Conservation (phyloP, 1,140 invertebrate species). For the Pachypsylla venusta region DNA sequence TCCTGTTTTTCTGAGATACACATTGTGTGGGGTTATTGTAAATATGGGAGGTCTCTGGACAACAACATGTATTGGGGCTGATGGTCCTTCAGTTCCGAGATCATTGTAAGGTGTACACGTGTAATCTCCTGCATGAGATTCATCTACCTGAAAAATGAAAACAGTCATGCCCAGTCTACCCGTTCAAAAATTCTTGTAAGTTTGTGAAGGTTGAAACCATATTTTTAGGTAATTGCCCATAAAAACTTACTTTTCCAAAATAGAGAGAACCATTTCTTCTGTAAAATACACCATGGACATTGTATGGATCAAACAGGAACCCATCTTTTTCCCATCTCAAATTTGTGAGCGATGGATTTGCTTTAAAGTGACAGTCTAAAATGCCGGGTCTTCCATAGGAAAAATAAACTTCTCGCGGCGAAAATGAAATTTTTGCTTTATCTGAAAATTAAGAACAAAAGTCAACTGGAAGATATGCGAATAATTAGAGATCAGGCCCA, state of each 20-base stretch:
- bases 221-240: no score
- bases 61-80: slow-evolving; percentile 69
- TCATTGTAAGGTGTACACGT: slow-evolving; percentile 84
- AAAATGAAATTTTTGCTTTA: slow-evolving; percentile 81
- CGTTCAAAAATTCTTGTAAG: slow-evolving; percentile 3
- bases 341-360: slow-evolving; percentile 84
- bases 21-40: slow-evolving; percentile 53
- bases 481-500: no score
- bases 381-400: slow-evolving; percentile 78
- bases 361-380: slow-evolving; percentile 80
- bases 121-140: slow-evolving; percentile 63
- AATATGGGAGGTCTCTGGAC: slow-evolving; percentile 73
- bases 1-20: slow-evolving; percentile 67
- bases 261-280: slow-evolving; percentile 74
- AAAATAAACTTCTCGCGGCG: slow-evolving; percentile 71
- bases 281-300: slow-evolving; percentile 71
- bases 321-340: slow-evolving; percentile 89
- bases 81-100: slow-evolving; percentile 69
- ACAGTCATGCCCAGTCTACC: no score
- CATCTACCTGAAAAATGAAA: slow-evolving; percentile 47
- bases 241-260: slow-evolving; percentile 45
- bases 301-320: slow-evolving; percentile 79
- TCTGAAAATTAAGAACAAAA: slow-evolving; percentile 47
- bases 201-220: slow-evolving; percentile 1
- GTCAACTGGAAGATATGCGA: no score